Percentiles rank a stretch among this genome's conserved stretches.
These are phyloP conservation scores for Strigamia crassipes DNA, from an alignment of 2,888 invertebrate species.

Conservation along the genomic window DNA sequence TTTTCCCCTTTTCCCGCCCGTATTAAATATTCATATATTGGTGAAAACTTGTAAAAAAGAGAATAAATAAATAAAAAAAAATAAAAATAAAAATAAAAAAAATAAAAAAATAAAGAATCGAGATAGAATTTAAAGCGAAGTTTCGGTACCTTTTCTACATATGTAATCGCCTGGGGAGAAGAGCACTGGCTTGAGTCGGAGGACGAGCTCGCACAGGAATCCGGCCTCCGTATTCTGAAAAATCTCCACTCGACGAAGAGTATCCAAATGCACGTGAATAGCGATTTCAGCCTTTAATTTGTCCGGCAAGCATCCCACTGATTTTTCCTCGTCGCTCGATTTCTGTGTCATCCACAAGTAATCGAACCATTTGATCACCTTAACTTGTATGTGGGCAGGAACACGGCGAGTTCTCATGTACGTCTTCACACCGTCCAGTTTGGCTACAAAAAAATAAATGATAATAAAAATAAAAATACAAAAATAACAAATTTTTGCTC, in stretches of 20 bases:
- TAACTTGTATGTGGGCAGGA: slow-evolving; percentile 91
- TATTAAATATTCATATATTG: background rate
- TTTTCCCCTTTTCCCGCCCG: too few relatives aligned
- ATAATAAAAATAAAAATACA: background rate
- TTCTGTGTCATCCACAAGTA: slow-evolving; percentile 99
- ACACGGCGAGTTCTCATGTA: slow-evolving; percentile 97
- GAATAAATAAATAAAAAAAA: background rate
- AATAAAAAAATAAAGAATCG: too few relatives aligned
- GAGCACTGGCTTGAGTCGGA: slow-evolving; percentile 89
- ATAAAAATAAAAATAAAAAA: background rate
- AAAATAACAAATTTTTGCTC: background rate
- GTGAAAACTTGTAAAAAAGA: background rate
- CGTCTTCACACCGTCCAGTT: slow-evolving; percentile 96
- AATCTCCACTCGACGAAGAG: slow-evolving; percentile 95
- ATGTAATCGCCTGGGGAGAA: slow-evolving; percentile 99
- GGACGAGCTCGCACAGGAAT: slow-evolving; percentile 94
- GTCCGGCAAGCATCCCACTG: slow-evolving; percentile 92
- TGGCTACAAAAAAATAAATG: slow-evolving; percentile 67
- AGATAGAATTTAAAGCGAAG: too few relatives aligned
- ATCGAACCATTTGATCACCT: slow-evolving; percentile 99
- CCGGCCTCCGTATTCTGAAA: slow-evolving; percentile 99
- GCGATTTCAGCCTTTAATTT: slow-evolving; percentile 98
- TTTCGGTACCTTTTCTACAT: slow-evolving; percentile 89
- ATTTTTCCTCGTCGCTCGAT: slow-evolving; percentile 95
- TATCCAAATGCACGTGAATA: slow-evolving; percentile 98